Evolutionary conservation across 2,113 vertebrate species (phyloP).

Genomic region (Albula goreensis): DNA sequence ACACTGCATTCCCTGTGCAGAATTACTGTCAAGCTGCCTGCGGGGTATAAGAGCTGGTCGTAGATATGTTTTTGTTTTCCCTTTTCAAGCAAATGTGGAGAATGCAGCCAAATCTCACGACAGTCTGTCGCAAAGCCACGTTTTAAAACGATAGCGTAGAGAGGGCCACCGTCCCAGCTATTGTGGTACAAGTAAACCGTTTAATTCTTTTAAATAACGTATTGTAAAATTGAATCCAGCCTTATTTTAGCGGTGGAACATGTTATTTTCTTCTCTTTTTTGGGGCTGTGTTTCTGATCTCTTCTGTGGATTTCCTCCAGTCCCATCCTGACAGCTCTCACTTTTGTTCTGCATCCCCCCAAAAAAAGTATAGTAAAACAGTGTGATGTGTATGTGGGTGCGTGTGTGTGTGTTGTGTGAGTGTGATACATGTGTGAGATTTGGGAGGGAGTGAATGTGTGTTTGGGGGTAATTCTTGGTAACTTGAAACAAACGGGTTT

Average conservation of each 20-base stretch:
- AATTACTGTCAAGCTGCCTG: background rate
- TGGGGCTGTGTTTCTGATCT: constrained; percentile 41
- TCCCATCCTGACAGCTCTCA: constrained; percentile 20
- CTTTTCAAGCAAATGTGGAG: background rate
- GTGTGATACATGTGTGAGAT: background rate
- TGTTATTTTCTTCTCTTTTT: constrained; percentile 33
- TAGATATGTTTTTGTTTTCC: background rate
- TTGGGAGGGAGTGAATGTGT: background rate
- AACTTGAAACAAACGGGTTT: constrained; percentile 46
- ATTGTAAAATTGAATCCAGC: constrained; percentile 19
- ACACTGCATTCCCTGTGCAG: too few relatives aligned
- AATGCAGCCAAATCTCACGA: background rate
- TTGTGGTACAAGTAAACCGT: constrained; percentile 8
- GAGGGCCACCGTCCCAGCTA: background rate
- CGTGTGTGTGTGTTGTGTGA: background rate
- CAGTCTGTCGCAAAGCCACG: background rate
- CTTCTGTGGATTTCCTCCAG: constrained; percentile 34
- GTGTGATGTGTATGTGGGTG: background rate
- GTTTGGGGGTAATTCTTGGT: constrained; percentile 38
- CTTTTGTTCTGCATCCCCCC: constrained; percentile 30
- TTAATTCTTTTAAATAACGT: background rate
- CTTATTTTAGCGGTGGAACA: constrained; percentile 5
- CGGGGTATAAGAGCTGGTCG: background rate
- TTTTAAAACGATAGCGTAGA: background rate
- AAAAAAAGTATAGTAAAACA: constrained; percentile 2